Percentiles rank a stretch among this genome's conserved stretches.
phyloP scores from a whole-genome alignment of 2,888 invertebrate genomes.

The Andricus curvator region DNA sequence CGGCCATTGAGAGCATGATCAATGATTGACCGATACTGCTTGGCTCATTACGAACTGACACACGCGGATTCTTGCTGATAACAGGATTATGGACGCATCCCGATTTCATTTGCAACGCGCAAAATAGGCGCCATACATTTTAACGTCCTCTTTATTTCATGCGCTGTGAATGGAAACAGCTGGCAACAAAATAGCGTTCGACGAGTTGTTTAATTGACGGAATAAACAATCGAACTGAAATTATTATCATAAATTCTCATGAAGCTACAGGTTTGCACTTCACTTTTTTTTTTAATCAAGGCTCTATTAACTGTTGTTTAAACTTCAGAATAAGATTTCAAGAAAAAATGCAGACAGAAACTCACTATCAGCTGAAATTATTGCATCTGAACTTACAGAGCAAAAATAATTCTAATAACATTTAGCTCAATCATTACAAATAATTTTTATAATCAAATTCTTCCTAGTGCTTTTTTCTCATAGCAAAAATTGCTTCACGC shows the following conservation, averaged over 20 bases:
- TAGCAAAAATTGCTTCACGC: too few species aligned
- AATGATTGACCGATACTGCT: conserved; percentile 31
- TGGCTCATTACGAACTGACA: conserved; percentile 58
- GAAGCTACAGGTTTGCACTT: neutral
- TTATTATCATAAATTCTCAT: neutral
- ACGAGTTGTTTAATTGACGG: neutral
- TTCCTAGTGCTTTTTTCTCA: too few species aligned
- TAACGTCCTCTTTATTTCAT: conserved; percentile 28
- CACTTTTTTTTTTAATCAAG: neutral
- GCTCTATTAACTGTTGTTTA: neutral
- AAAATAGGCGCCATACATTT: conserved; percentile 18
- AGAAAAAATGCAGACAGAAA: too few species aligned
- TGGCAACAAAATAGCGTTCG: neutral
- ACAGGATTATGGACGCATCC: conserved; percentile 57
- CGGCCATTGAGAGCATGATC: conserved; percentile 28
- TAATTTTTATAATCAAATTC: too few species aligned
- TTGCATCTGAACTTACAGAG: too few species aligned
- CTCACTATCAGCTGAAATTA: too few species aligned
- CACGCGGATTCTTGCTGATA: conserved; percentile 56
- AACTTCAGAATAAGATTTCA: neutral
- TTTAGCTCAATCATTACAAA: too few species aligned
- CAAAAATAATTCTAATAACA: too few species aligned
- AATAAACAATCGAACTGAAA: neutral
- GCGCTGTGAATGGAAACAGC: neutral
- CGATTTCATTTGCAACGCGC: conserved; percentile 39